These are phyloP conservation scores for Mareca strepera DNA, from an alignment of 2,797 vertebrate genomes.

Conservation along the genomic window DNA sequence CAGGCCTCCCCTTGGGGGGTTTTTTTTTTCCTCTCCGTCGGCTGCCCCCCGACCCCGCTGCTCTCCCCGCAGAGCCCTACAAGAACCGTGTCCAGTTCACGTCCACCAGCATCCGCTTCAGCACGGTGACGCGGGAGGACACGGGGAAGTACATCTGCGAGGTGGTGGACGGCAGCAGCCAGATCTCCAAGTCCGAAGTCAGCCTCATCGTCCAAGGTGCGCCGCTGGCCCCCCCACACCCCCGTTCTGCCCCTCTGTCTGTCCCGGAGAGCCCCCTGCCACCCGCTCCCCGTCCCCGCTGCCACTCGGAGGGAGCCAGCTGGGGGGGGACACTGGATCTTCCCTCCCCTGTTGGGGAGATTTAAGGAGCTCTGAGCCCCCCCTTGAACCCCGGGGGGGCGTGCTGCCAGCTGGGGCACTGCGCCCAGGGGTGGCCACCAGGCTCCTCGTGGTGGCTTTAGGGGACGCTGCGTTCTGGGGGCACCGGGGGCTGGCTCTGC, in stretches of 20 bases:
- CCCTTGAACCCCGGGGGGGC: too few relatives aligned
- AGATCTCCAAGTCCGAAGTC: conserved; percentile 71
- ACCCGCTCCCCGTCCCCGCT: not conserved
- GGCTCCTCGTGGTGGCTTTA: not conserved
- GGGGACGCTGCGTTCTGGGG: not conserved
- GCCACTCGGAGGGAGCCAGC: not conserved
- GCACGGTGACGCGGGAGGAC: conserved; percentile 80
- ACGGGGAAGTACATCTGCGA: conserved; percentile 85
- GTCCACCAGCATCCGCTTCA: conserved; percentile 72
- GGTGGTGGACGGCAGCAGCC: conserved; percentile 68
- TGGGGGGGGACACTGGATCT: not conserved
- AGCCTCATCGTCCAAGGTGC: conserved; percentile 85
- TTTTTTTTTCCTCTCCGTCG: not conserved
- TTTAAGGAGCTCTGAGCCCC: not conserved
- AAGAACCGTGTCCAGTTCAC: conserved; percentile 60
- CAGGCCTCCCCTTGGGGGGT: too few relatives aligned
- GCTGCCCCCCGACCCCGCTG: not conserved
- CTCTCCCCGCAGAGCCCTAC: conserved; percentile 78
- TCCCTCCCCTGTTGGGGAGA: not conserved
- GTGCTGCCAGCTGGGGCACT: not conserved
- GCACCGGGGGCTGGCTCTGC: too few relatives aligned
- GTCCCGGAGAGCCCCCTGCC: too few relatives aligned
- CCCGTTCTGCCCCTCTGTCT: too few relatives aligned
- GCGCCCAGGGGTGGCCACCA: too few relatives aligned
- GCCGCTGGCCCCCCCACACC: not conserved